phyloP scores from a whole-genome alignment of 2,888 invertebrate species.

The Spilosoma lubricipeda region DNA sequence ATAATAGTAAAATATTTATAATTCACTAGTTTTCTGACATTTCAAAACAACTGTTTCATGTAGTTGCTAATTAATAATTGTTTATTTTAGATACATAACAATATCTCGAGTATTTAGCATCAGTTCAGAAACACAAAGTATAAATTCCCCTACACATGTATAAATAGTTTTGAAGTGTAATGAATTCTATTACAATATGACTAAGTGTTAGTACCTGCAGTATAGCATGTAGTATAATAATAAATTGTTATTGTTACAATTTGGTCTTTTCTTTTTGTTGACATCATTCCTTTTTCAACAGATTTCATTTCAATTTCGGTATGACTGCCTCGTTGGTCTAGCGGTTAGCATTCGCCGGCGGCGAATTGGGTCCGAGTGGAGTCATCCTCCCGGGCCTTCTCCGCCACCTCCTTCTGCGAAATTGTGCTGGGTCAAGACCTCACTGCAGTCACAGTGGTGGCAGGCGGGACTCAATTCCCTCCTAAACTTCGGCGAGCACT shows the following conservation, averaged over 20 bases:
- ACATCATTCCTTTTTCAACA: neutral
- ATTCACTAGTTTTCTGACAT: neutral
- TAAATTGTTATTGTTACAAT: constrained; percentile 11
- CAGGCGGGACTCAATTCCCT: no score
- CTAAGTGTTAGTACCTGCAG: constrained; percentile 1
- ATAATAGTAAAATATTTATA: neutral
- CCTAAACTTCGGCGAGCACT: no score
- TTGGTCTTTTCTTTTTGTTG: neutral
- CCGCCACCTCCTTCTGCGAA: no score
- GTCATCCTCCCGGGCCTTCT: no score
- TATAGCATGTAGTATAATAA: neutral
- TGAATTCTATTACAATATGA: neutral
- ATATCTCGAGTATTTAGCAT: no score
- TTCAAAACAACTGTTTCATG: neutral
- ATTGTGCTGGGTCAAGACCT: no score
- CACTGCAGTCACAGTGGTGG: no score
- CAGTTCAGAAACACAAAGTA: neutral
- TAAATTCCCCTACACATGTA: neutral
- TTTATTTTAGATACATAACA: neutral
- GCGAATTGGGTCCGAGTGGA: no score
- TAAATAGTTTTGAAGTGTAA: neutral
- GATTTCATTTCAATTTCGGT: no score
- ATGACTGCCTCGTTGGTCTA: no score
- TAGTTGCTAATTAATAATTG: neutral
- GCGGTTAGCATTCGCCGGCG: no score